Percentiles rank a stretch among this genome's conserved stretches.
Conservation (phyloP, 2,797 vertebrate species). For the Austrolebias charrua region DNA sequence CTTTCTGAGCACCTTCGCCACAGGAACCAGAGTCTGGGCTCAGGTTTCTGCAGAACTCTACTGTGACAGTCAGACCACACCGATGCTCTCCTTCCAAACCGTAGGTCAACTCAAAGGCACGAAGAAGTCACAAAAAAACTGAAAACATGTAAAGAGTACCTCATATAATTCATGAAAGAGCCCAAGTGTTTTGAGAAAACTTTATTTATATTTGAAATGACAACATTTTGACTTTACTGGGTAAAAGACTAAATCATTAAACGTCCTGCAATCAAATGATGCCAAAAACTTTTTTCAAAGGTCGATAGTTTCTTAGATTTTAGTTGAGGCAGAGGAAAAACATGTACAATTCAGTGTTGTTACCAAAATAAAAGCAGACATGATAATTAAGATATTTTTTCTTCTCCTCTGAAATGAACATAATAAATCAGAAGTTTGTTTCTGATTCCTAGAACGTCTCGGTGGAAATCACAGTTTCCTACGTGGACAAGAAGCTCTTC, state of each 20-base stretch:
- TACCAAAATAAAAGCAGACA: too few species aligned
- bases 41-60: constrained; percentile 69
- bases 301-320: too few species aligned
- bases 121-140: not conserved
- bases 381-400: too few species aligned
- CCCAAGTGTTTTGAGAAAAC: not conserved
- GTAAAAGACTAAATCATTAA: too few species aligned
- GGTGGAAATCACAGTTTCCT: constrained; percentile 74
- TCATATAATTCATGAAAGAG: not conserved
- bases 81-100: constrained; percentile 76
- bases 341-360: too few species aligned
- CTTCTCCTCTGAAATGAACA: too few species aligned
- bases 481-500: constrained; percentile 79
- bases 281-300: too few species aligned
- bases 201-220: not conserved
- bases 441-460: constrained; percentile 66
- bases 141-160: too few species aligned
- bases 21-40: constrained; percentile 65
- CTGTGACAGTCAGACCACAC: constrained; percentile 32
- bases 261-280: not conserved
- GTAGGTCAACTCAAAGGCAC: constrained; percentile 37
- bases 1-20: constrained; percentile 68
- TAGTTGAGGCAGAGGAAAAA: too few species aligned
- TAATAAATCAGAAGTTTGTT: constrained; percentile 10
- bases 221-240: too few species aligned